Percentiles rank a stretch among this genome's conserved stretches.
Evolutionary conservation across 2,888 invertebrate genomes (phyloP).

Genomic region (Elysia crispata): DNA sequence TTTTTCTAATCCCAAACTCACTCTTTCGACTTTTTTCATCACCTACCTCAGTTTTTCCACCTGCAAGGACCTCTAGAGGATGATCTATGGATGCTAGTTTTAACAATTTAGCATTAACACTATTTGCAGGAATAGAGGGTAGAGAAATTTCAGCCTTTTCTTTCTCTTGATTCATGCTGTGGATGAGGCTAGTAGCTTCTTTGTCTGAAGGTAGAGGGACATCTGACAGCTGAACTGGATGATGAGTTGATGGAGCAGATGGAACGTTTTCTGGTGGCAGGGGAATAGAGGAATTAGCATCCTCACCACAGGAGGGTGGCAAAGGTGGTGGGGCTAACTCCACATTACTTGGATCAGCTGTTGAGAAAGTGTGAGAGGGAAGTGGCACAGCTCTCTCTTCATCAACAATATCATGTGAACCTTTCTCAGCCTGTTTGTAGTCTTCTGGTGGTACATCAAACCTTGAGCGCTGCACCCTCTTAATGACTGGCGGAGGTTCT

Average conservation of each 20-base stretch:
- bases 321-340: background rate
- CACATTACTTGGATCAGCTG: background rate
- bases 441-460: constrained; percentile 31
- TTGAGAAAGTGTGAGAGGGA: too few relatives aligned
- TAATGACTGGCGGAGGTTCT: constrained; percentile 44
- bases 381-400: background rate
- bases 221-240: constrained; percentile 25
- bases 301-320: background rate
- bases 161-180: too few relatives aligned
- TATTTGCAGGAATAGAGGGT: background rate
- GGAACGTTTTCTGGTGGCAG: background rate
- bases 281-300: background rate
- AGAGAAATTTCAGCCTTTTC: too few relatives aligned
- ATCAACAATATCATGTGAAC: background rate
- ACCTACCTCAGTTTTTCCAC: too few relatives aligned
- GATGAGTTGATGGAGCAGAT: background rate
- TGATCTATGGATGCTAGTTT: background rate
- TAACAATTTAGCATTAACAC: background rate
- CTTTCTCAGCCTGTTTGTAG: background rate
- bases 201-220: constrained; percentile 37
- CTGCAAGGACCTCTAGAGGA: too few relatives aligned
- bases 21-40: background rate
- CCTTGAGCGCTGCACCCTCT: constrained; percentile 32
- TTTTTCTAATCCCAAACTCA: background rate
- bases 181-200: background rate